phyloP scores from a whole-genome alignment of 2,888 invertebrate genomes.

The Chalcosyrphus nemorum region DNA sequence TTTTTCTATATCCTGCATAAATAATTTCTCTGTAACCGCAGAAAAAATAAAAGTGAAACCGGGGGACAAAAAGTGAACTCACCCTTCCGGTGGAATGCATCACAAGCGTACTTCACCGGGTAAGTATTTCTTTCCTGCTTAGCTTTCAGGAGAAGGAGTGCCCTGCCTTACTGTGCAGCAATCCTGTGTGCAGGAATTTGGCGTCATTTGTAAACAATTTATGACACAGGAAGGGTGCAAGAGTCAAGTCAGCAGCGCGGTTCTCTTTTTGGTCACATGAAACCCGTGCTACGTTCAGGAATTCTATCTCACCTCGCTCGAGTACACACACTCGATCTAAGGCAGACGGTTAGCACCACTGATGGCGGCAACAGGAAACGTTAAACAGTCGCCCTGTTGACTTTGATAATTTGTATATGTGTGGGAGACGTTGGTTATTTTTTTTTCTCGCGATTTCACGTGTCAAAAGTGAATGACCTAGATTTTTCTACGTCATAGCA shows the following conservation, averaged over 20 bases:
- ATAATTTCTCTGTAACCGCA: constrained; percentile 25
- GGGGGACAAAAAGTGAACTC: background rate
- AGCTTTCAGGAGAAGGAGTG: constrained; percentile 39
- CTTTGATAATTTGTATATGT: background rate
- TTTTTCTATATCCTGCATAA: constrained; percentile 71
- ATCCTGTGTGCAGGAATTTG: constrained; percentile 57
- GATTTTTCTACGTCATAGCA: constrained; percentile 21
- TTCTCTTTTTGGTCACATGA: constrained; percentile 37
- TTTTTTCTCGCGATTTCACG: constrained; percentile 21
- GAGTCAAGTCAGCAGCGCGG: constrained; percentile 31
- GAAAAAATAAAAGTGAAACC: background rate
- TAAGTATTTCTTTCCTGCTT: constrained; percentile 17
- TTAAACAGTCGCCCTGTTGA: background rate
- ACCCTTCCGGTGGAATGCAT: constrained; percentile 27
- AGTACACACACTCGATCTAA: background rate
- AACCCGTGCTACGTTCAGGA: constrained; percentile 18
- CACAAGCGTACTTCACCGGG: background rate
- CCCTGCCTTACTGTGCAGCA: background rate
- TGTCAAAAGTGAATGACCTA: constrained; percentile 58
- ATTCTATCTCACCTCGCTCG: constrained; percentile 26
- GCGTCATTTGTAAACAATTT: constrained; percentile 69
- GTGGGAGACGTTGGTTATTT: background rate
- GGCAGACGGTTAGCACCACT: background rate
- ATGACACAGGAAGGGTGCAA: constrained; percentile 57
- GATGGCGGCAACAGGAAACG: background rate